Evolutionary conservation across 2,113 vertebrate genomes (phyloP).

Genomic region (Leucosticte australis): DNA sequence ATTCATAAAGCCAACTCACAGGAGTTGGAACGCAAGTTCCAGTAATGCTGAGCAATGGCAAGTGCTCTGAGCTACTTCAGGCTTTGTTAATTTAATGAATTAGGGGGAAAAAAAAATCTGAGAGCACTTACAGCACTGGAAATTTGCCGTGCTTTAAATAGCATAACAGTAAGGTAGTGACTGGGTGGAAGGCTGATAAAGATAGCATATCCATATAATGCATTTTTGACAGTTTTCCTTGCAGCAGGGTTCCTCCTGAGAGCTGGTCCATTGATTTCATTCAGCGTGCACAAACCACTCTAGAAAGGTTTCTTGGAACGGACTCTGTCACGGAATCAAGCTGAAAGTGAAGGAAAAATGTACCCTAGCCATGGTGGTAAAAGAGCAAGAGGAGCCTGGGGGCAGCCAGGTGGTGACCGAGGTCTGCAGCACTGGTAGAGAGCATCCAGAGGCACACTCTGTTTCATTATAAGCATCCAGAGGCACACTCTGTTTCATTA

Average conservation of each 20-base stretch:
- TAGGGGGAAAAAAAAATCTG: neutral
- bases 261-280: neutral
- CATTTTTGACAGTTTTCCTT: neutral
- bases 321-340: neutral
- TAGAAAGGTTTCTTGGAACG: rapidly evolving
- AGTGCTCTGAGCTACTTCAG: neutral
- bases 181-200: neutral
- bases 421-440: too few relatives aligned
- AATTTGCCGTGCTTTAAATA: neutral
- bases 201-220: neutral
- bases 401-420: rapidly evolving
- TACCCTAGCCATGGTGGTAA: neutral
- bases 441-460: neutral
- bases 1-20: neutral
- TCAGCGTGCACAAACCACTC: neutral
- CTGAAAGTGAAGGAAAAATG: neutral
- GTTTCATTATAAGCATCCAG: rapidly evolving
- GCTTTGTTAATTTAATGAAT: neutral
- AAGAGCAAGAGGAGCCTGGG: neutral
- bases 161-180: neutral
- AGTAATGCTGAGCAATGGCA: neutral
- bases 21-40: neutral
- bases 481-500: rapidly evolving
- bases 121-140: neutral
- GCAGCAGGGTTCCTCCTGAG: neutral